These are phyloP conservation scores for Entomyzon cyanotis DNA, from an alignment of 2,113 vertebrate genomes.

Conservation along the genomic window DNA sequence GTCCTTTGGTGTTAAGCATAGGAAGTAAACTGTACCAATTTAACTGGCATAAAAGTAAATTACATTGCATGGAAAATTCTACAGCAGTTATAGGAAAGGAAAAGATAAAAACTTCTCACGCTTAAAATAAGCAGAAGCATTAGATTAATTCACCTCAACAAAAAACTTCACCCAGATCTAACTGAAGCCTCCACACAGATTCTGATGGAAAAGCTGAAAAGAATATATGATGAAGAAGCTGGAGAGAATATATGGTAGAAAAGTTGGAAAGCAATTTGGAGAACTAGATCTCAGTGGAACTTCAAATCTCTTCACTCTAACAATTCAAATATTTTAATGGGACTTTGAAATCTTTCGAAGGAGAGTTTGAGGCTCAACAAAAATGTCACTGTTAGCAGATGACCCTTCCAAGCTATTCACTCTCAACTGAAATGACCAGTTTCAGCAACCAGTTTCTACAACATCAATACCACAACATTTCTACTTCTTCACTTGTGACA, in stretches of 20 bases:
- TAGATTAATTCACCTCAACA: background rate
- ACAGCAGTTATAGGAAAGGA: background rate
- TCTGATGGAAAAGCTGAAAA: background rate
- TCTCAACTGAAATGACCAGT: background rate
- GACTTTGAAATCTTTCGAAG: background rate
- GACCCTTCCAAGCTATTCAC: background rate
- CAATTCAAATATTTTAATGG: background rate
- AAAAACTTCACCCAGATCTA: background rate
- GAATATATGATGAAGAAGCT: background rate
- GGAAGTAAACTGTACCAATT: background rate
- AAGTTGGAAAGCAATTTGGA: background rate
- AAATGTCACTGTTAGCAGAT: background rate
- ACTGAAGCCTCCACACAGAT: background rate
- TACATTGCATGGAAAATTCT: background rate
- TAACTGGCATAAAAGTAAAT: background rate
- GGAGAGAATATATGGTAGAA: background rate
- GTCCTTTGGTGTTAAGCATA: background rate
- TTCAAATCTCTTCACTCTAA: background rate
- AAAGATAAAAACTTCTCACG: background rate
- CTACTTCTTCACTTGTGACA: background rate
- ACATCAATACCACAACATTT: background rate
- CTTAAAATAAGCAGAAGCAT: background rate
- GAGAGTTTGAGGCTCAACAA: background rate
- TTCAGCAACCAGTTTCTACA: background rate
- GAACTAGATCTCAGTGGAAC: background rate